Evolutionary conservation across 2,113 vertebrate genomes (phyloP).

Genomic region (Macrotis lagotis): DNA sequence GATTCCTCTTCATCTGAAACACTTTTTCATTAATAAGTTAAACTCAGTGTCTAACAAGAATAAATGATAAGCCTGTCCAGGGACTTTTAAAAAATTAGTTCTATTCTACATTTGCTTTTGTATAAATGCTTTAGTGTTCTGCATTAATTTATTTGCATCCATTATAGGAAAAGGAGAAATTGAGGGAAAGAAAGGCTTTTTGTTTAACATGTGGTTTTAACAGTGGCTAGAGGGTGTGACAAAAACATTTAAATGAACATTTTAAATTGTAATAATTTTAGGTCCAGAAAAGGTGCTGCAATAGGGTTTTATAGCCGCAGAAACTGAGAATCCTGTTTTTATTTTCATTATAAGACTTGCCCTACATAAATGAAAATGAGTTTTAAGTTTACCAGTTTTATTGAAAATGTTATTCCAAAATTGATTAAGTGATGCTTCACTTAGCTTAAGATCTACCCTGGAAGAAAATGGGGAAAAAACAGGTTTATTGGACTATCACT

Average conservation of each 20-base stretch:
- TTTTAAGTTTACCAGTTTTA: constrained; percentile 55
- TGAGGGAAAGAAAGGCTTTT: constrained; percentile 23
- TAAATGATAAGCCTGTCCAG: constrained; percentile 16
- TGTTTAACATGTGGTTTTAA: constrained; percentile 32
- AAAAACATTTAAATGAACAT: constrained; percentile 46
- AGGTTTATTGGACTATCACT: not conserved
- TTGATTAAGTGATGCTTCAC: constrained; percentile 10
- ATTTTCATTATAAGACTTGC: constrained; percentile 18
- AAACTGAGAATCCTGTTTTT: constrained; percentile 2
- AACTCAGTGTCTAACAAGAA: constrained; percentile 4
- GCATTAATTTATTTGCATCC: constrained; percentile 21
- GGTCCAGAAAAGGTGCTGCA: not conserved
- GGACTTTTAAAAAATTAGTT: constrained; percentile 42
- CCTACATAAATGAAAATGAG: constrained; percentile 25
- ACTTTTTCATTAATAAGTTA: constrained; percentile 38
- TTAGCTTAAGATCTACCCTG: not conserved
- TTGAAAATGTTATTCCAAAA: constrained; percentile 21
- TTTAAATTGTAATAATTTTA: constrained; percentile 27
- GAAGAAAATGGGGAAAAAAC: constrained; percentile 1
- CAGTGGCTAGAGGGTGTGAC: not conserved
- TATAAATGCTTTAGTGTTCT: constrained; percentile 35
- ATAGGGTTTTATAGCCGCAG: not conserved
- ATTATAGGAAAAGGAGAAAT: constrained; percentile 34
- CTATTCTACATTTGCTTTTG: constrained; percentile 19
- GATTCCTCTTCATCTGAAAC: not conserved